These are phyloP conservation scores for Napeogenes inachia DNA, from an alignment of 2,888 invertebrate species.

Conservation along the genomic window DNA sequence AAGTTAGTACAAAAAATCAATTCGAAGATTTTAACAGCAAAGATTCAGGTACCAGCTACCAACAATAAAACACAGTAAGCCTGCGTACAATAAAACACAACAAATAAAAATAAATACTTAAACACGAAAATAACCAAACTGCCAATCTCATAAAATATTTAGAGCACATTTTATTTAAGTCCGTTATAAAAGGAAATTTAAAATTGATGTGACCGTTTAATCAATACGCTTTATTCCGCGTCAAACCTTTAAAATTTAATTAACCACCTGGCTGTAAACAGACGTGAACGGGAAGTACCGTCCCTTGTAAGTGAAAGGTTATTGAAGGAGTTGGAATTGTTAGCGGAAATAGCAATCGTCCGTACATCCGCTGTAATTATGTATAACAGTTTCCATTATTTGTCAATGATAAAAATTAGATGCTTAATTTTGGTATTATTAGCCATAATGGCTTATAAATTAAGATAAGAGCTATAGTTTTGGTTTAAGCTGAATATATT, in stretches of 20 bases:
- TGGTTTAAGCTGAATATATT: background rate
- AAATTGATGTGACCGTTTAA: slow-evolving; percentile 42
- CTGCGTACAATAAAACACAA: no score
- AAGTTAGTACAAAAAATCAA: no score
- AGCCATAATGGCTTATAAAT: background rate
- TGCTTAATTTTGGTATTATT: background rate
- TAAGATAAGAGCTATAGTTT: no score
- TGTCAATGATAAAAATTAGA: background rate
- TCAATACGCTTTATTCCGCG: slow-evolving; percentile 50
- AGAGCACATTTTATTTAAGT: slow-evolving; percentile 44
- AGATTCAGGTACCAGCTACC: no score
- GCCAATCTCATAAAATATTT: slow-evolving; percentile 38
- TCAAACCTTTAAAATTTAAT: slow-evolving; percentile 63
- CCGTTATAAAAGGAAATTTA: slow-evolving; percentile 38
- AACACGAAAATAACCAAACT: slow-evolving; percentile 11
- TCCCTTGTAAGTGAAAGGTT: slow-evolving; percentile 21
- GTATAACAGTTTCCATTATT: background rate
- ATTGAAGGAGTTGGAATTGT: slow-evolving; percentile 20
- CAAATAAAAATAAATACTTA: background rate
- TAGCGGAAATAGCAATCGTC: slow-evolving; percentile 61
- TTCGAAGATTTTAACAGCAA: no score
- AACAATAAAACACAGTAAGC: no score
- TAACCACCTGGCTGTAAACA: slow-evolving; percentile 55
- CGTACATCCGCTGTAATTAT: slow-evolving; percentile 54
- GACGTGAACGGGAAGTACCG: slow-evolving; percentile 21